Base-by-base conservation (phyloP, 1,140 invertebrate species). In the Lerema accius region DNA sequence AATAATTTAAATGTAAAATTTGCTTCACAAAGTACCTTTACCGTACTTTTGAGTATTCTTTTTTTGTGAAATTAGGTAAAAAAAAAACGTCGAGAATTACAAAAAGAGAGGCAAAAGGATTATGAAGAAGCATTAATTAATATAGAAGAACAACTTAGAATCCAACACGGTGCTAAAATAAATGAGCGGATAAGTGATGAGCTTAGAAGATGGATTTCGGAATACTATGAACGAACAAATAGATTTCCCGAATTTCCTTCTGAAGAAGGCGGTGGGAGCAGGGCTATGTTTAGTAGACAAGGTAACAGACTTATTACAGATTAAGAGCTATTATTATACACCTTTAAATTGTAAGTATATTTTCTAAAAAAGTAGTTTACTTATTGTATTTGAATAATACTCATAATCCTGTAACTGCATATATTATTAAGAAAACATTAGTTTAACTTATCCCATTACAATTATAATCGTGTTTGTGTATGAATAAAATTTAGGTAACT, bases 181-280 rank as follows among this genome's bases (percentile, higher is more conserved):
- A 93, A 95, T 87, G 95, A 97, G 71, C 96, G 96, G 73, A 95
- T 98, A 26, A 94, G 95, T 43, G 95, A 95, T 75, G 96, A 98
- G 91, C 94, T 98, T 23, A 91, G 97, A 67, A 94, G 94, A 64
- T 98, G 97, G 97, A 94, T 98, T 6, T 93, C 94, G 63, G 94
- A 95, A 39, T 96, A 94, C 73, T 95, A 95, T 76, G 92, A 94
- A 46, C 93, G 94, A 64, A 96, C 96, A 14, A 96, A 96, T 16
- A 97, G 96, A 89, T 95, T 98, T 82, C 97, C 97, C 0, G 96
- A 98, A 70, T 94, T 97, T 73, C 97, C 97, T 1, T 95, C 96
- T n/a, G 96, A 95, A 55, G 97, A 98, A 82, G 95, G 95, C 73
- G 97, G 97, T 13, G 96, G 97, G 0, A 98, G 97, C 0, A 92